Percentiles rank a stretch among this genome's conserved stretches.
These are phyloP conservation scores for Pygathrix nemaeus DNA, from an alignment of 2,113 vertebrate species.

Conservation along the genomic window DNA sequence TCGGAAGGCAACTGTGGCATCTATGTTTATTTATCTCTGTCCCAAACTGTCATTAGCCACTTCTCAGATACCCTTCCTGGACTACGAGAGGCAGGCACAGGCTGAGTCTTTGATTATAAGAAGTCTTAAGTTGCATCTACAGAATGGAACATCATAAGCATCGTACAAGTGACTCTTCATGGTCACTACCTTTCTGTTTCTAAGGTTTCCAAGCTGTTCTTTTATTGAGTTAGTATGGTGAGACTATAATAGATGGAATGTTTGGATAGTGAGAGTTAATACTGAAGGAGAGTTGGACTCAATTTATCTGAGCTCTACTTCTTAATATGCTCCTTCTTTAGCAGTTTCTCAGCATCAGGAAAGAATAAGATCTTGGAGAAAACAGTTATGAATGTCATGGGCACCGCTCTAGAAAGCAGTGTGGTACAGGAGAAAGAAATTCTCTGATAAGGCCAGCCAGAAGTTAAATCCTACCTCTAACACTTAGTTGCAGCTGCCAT, in stretches of 20 bases:
- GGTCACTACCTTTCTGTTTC: neutral
- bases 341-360: neutral
- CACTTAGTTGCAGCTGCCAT: neutral
- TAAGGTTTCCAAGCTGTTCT: neutral
- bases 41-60: neutral
- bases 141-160: neutral
- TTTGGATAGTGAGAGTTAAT: neutral
- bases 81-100: neutral
- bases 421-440: neutral
- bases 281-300: neutral
- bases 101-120: neutral
- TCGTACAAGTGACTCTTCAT: neutral
- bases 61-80: neutral
- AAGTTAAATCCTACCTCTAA: neutral
- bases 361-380: neutral
- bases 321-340: neutral
- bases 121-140: neutral
- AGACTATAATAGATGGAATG: fast-evolving
- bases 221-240: neutral
- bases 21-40: neutral
- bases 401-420: fast-evolving
- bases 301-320: neutral
- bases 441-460: neutral
- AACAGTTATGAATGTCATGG: neutral
- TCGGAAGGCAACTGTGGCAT: neutral